Conservation (phyloP, 2,797 vertebrate genomes). For the Lithobates pipiens region DNA sequence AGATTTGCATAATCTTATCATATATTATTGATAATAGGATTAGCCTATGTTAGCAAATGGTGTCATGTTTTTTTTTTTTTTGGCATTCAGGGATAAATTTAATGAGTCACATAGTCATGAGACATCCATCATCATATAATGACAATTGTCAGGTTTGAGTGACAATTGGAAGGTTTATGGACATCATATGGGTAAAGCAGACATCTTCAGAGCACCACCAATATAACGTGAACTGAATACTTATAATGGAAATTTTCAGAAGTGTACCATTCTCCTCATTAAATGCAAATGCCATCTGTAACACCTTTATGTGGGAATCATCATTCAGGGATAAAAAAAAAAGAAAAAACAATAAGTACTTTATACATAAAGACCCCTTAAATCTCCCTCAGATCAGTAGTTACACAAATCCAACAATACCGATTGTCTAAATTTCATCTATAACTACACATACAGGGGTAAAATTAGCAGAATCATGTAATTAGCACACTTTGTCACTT, state of each 20-base stretch:
- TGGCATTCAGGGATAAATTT: not conserved
- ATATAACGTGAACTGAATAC: not conserved
- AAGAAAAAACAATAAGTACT: not conserved
- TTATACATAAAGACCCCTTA: not conserved
- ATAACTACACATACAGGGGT: not conserved
- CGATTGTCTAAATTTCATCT: not conserved
- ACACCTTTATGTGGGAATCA: not conserved
- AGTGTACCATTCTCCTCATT: not conserved
- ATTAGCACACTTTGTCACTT: not conserved
- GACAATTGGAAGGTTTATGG: not conserved
- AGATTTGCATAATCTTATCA: conserved; percentile 38
- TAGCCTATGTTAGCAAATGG: conserved; percentile 45
- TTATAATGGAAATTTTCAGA: not conserved
- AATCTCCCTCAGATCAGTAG: not conserved
- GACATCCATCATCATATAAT: not conserved
- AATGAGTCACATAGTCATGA: conserved; percentile 4
- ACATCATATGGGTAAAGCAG: not conserved
- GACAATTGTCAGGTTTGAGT: not conserved
- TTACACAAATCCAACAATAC: not conserved
- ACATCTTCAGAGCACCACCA: not conserved
- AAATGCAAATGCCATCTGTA: not conserved
- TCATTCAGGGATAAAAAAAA: not conserved
- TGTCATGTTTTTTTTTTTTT: conserved; percentile 14
- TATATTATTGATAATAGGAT: conserved; percentile 49
- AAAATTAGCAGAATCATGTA: not conserved